Percentiles rank a stretch among this genome's conserved stretches.
Conservation (phyloP, 2,113 vertebrate genomes). For the Caranx ignobilis region DNA sequence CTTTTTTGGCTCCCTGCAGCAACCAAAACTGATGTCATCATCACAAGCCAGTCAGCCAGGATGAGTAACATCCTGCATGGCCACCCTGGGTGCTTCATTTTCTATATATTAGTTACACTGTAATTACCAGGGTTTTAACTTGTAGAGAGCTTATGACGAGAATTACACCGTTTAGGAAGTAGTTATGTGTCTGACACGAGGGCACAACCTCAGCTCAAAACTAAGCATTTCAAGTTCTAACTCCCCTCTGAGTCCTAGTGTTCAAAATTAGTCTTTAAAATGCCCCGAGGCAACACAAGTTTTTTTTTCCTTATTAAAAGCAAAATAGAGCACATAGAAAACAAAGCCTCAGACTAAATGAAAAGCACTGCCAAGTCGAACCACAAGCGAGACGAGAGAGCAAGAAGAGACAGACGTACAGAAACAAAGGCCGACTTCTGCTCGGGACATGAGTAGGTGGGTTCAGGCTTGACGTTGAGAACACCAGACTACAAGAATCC, state of each 20-base stretch:
- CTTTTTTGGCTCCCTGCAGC: constrained; percentile 30
- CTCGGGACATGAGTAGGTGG: constrained; percentile 74
- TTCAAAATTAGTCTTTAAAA: constrained; percentile 56
- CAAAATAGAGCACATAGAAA: constrained; percentile 65
- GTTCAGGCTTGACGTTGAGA: constrained; percentile 69
- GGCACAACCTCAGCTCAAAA: constrained; percentile 50
- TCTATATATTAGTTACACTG: constrained; percentile 45
- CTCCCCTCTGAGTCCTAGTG: constrained; percentile 41
- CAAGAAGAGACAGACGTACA: constrained; percentile 26
- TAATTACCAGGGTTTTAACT: constrained; percentile 54
- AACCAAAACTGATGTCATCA: constrained; percentile 47
- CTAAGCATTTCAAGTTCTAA: constrained; percentile 32
- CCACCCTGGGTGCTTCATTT: constrained; percentile 27
- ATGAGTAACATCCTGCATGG: constrained; percentile 41
- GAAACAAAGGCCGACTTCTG: constrained; percentile 74
- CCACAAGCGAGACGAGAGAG: constrained; percentile 58
- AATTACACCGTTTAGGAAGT: constrained; percentile 67
- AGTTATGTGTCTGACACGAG: constrained; percentile 63
- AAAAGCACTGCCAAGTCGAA: constrained; percentile 56
- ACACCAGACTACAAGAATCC: constrained; percentile 74
- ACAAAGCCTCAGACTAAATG: constrained; percentile 61
- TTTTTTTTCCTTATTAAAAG: constrained; percentile 62
- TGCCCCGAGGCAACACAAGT: constrained; percentile 52
- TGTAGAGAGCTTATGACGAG: constrained; percentile 40
- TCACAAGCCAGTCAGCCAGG: constrained; percentile 28